Evolutionary conservation across 2,888 invertebrate genomes (phyloP), one percentile per base, ranked within the genome.

Genomic region (Zhuqinia jingwanae): DNA sequence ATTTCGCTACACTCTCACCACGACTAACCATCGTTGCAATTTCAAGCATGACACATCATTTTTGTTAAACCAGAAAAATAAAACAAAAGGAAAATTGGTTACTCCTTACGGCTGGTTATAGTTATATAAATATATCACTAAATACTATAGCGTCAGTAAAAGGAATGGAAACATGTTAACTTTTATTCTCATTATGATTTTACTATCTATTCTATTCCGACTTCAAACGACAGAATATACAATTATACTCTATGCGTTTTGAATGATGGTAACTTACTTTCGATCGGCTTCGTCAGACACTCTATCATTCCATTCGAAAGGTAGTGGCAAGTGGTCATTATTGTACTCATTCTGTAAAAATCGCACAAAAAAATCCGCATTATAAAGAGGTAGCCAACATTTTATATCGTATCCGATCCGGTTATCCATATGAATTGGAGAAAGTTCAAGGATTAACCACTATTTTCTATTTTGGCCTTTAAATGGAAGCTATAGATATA

Each of bases 271-370:
- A 20, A 79, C 90, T 89, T 88, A 91, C 91, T 90, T 90, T 77
- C 89, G 85, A 68, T 90, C 90, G 2, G 87, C 85, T 75, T 89
- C 90, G 60, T 88, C 86, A 11, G 80, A 77, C 20, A 82, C 85
- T 68, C 89, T 89, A 82, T 90, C 90, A 77, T 90, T 90, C 90
- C 90, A 90, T 42, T 90, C 90, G 73, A 90, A 90, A 25, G 89
- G 89, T 79, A 89, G 86, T 58, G 88, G 88, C 86, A 88, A 87
- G 79, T 87, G 87, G 80, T 90, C 90, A 78, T 85, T 89, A 82
- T 89, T 82, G 68, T 85, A 85, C 22, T 87, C 87, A 47, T 81
- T 81, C 79, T 79, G 50, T 27, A 17, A 65, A 27, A 56, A 53
- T 20, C 30, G 47, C 50, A 1, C 17, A 65, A 53, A 53, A 56